Evolutionary conservation across 2,888 invertebrate genomes (phyloP), one percentile per base, ranked within the genome.

Genomic region (Polymixis lichenea): DNA sequence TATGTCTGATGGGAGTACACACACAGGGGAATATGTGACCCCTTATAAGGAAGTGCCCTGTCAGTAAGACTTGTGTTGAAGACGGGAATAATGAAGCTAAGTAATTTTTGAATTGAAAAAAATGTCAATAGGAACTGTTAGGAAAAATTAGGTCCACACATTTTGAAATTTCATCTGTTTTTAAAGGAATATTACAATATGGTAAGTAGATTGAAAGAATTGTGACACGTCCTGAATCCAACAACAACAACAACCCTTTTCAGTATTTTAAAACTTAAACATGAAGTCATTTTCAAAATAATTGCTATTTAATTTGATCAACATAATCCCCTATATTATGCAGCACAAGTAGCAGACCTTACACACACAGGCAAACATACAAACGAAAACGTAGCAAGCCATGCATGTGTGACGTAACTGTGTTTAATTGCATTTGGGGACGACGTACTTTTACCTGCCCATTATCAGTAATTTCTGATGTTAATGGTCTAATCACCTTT

Each of bases 381-480:
- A 80, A 64, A 76, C 67, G 77, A 66, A 11, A 55, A 72, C 61
- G 51, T 53, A 53, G 28, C 60, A 56, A 75, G 19, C 9, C 66
- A 56, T 69, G 46, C 69, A 73, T 78, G 70, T 80, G 66, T 78
- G 70, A 38, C n/a, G 53, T 93, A 93, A 93, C 92, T 93, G 92
- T 92, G 88, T 92, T 91, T 92, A 93, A 93, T 94, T 92, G 91
- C 90, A 89, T 90, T 79, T 90, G 89, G 88, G 86, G 90, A 91
- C 89, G 87, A 73, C 80, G 80, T 89, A 87, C 83, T 60, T 17
- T 17, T 8, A 78, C 55, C 53, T 56, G 6, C 15, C 60, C 72
- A 80, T 84, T 86, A 84, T 75, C 72, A 66, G 72, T 73, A 72
- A 80, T 82, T 80, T 76, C 69, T 77, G 65, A 79, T 82, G 85